Evolutionary conservation across 2,888 invertebrate species (phyloP).

Genomic region (Drosophila leonis): DNA sequence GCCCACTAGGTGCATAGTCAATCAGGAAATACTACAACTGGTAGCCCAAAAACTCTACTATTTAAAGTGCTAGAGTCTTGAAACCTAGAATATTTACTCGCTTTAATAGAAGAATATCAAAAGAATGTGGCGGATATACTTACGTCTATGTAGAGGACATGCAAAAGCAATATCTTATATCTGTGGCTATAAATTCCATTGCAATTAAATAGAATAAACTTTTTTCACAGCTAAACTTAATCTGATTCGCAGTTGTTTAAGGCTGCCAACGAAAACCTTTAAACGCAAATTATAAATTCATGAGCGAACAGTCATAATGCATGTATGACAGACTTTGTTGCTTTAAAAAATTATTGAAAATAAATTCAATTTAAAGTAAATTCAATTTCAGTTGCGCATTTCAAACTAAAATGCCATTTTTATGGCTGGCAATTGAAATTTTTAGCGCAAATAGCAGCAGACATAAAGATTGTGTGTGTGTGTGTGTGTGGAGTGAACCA

Average conservation of each 20-base stretch:
- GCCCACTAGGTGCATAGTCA: too few relatives aligned
- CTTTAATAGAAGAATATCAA: too few relatives aligned
- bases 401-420: not conserved
- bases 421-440: conserved; percentile 7
- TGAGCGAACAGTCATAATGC: not conserved
- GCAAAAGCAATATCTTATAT: too few relatives aligned
- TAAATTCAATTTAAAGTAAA: conserved; percentile 5
- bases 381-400: not conserved
- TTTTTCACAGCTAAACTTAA: not conserved
- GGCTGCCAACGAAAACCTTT: not conserved
- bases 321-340: not conserved
- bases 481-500: not conserved
- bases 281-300: not conserved
- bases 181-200: too few relatives aligned
- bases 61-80: too few relatives aligned
- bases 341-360: not conserved
- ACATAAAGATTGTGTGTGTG: not conserved
- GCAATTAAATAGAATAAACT: not conserved
- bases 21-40: too few relatives aligned
- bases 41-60: too few relatives aligned
- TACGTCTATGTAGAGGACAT: too few relatives aligned
- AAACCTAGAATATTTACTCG: too few relatives aligned
- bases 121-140: too few relatives aligned
- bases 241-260: not conserved
- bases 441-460: not conserved